Base-by-base conservation (phyloP, 64 coral and sea anemone genomes). In the Porites australiensis region DNA sequence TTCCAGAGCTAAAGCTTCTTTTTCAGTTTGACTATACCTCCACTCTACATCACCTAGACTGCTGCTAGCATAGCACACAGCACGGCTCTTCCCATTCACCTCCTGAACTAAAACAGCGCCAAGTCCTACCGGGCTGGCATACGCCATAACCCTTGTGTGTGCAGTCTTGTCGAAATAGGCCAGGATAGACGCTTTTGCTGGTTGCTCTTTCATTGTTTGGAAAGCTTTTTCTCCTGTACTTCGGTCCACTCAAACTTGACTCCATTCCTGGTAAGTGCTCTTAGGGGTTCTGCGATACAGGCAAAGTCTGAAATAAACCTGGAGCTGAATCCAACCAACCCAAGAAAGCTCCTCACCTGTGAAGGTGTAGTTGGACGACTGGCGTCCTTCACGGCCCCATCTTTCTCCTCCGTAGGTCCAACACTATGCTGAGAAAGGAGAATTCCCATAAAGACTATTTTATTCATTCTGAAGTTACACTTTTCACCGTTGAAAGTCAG, bases 11-110 rank as follows among this genome's bases (percentile, higher is more conserved):
- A 77, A 23, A 43, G 52, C 87, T 47, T 88, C 86, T 53, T 89
- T 89, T 70, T 77, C 71, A 2, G 87, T 89, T 61, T 63, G 71
- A 44, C 71, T 89, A 15, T 89, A 89, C 45, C 72, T 21, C 2
- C 19, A 12, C 73, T 89, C 68, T 23, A 61, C 49, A 11, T 46
- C 46, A 59, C 87, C 27, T 14, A 89, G 49, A 74, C 49, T 77
- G 3, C 66, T 51, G 44, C 66, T 74, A 45, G 62, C 82, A 11
- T 74, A 74, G 2, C 71, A 74, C 13, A 69, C 65, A 16, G 65
- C 65, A 75, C 44, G 18, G 53, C 53, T 55, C 53, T 55, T 5
- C 10, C 53, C 10, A 11, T 55, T 11, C 10, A 55, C 19, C 16
- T 74, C 19, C 19, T 79, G 75, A 46, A 77, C 75, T 14, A 77